Conservation (phyloP, 1,140 invertebrate species). For the Nautilus pompilius region DNA sequence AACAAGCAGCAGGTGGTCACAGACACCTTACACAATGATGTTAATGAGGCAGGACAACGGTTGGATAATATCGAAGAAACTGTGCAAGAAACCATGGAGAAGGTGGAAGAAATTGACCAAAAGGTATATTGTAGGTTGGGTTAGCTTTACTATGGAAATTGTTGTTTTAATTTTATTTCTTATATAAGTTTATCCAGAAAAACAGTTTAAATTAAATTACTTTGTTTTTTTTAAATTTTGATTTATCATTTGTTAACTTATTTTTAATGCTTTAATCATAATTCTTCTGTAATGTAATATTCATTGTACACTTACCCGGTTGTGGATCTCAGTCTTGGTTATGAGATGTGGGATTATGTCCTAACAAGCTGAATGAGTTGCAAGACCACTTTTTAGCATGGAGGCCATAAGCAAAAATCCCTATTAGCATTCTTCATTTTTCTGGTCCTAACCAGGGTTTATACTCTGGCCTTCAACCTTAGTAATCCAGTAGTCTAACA, state of each 20-base stretch:
- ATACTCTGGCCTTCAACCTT: too few species aligned
- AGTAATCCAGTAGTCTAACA: too few species aligned
- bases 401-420: too few species aligned
- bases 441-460: too few species aligned
- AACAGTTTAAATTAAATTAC: not conserved
- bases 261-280: not conserved
- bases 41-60: slow-evolving; percentile 24
- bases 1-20: slow-evolving; percentile 29
- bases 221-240: not conserved
- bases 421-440: too few species aligned
- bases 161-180: not conserved
- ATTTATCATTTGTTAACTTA: not conserved
- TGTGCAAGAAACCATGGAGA: slow-evolving; percentile 32
- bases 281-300: not conserved
- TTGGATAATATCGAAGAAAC: slow-evolving; percentile 31
- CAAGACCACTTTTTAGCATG: too few species aligned
- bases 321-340: too few species aligned
- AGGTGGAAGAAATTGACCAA: slow-evolving; percentile 42
- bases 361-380: too few species aligned
- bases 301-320: too few species aligned
- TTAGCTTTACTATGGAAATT: not conserved
- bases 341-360: too few species aligned
- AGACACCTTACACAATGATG: slow-evolving; percentile 20
- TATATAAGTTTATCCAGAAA: not conserved
- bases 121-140: slow-evolving; percentile 22